Evolutionary conservation across 2,888 invertebrate genomes (phyloP).

Genomic region (Diarsia mendica): DNA sequence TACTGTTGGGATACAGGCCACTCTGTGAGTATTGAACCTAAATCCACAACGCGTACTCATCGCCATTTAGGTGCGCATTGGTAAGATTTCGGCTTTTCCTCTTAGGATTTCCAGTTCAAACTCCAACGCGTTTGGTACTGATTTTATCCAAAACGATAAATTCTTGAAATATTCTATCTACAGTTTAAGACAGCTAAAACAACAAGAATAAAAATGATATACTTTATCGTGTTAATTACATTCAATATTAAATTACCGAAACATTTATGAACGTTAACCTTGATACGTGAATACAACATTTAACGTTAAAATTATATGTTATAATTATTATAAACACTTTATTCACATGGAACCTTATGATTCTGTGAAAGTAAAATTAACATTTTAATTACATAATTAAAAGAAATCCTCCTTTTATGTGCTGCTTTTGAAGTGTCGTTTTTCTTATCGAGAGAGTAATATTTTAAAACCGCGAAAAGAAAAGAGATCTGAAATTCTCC

Average conservation of each 20-base stretch:
- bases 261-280: slow-evolving; percentile 48
- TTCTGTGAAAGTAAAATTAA: not conserved
- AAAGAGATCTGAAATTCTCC: not conserved
- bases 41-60: not conserved
- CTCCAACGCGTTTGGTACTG: not conserved
- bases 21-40: not conserved
- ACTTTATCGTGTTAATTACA: slow-evolving; percentile 50
- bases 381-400: not conserved
- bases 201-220: slow-evolving; percentile 25
- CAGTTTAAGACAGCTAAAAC: slow-evolving; percentile 33
- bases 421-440: not conserved
- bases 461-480: not conserved
- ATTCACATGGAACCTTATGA: slow-evolving; percentile 15
- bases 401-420: not conserved
- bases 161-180: not conserved
- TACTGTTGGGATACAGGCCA: not conserved
- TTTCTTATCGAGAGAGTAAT: not conserved
- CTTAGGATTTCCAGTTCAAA: not conserved
- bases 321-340: slow-evolving; percentile 13
- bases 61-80: not conserved
- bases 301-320: slow-evolving; percentile 33
- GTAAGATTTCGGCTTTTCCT: not conserved
- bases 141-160: not conserved
- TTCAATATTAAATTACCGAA: slow-evolving; percentile 54
- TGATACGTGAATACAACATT: slow-evolving; percentile 44